Base-by-base conservation (phyloP, 2,888 invertebrate species). In the Rhorus exstirpatorius region DNA sequence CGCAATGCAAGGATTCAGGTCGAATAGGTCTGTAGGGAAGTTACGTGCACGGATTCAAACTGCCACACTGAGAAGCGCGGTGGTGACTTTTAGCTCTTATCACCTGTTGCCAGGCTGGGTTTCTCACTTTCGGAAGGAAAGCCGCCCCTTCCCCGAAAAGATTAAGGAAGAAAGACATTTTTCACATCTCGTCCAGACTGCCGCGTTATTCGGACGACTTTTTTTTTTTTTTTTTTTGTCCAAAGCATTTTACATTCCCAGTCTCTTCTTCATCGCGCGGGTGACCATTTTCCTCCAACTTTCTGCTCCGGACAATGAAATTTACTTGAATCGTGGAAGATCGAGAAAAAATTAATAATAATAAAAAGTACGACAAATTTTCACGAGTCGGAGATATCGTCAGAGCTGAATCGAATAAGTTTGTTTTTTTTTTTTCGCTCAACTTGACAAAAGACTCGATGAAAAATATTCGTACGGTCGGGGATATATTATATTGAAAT, bases 51-150 rank as follows among this genome's bases (percentile, higher is more conserved):
- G 77, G 61, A 78, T 75, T 79, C 41, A 31, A 74, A 68, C 74
- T 71, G 60, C 58, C 60, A 67, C 68, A 78, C 71, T 72, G 60
- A 21, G 49, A 35, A 60, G 49, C 35, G 14, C 1, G 46, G 68
- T 49, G n/a, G 26, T 35, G 46, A 76, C 70, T 31, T 51, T 38
- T 71, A 24, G 38, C 72, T 78, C 78, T 83, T 83, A 85, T 85
- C 85, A 85, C 85, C 85, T 85, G 85, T 85, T 85, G 85, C 85
- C 84, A 85, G 67, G 70, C 65, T 51, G 58, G 63, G 38, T 61
- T 70, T 65, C 58, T 65, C 74, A 65, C 75, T 65, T 71, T 63
- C 75, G 53, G 49, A 58, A 78, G 21, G 51, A 67, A 71, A 71
- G 51, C 49, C 41, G 46, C n/a, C n/a, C n/a, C n/a, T n/a, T n/a